Evolutionary conservation across 2,113 vertebrate species (phyloP).

Genomic region (Silurus glanis): DNA sequence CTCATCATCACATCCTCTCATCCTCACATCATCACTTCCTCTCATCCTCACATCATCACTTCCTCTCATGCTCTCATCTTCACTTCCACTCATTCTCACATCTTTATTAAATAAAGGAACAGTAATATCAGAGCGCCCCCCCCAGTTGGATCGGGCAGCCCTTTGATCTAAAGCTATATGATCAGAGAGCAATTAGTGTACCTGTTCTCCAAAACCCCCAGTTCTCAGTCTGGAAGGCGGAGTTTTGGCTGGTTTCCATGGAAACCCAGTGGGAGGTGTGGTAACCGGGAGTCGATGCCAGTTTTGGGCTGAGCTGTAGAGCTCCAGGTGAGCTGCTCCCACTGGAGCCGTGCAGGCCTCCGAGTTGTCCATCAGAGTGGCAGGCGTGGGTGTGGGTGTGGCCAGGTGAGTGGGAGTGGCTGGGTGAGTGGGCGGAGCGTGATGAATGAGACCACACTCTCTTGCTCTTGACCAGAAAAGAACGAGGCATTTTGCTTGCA

Average conservation of each 20-base stretch:
- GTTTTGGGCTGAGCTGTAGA: neutral
- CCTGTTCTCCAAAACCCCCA: constrained; percentile 36
- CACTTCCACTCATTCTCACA: neutral
- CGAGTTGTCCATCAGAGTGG: neutral
- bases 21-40: neutral
- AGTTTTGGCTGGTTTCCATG: neutral
- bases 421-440: neutral
- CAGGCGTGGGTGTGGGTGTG: neutral
- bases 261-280: constrained; percentile 13
- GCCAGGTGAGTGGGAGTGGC: too few relatives aligned
- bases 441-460: constrained; percentile 50
- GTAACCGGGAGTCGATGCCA: constrained; percentile 26
- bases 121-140: neutral
- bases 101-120: neutral
- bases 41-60: neutral
- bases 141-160: neutral
- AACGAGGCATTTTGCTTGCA: constrained; percentile 69
- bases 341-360: too few relatives aligned
- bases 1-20: too few relatives aligned
- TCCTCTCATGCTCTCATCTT: neutral
- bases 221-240: neutral
- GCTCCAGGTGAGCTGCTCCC: constrained; percentile 8
- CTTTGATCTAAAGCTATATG: neutral
- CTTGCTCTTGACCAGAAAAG: constrained; percentile 73
- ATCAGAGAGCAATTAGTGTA: neutral